Percentiles rank a stretch among this genome's conserved stretches.
Conservation (phyloP, 2,888 invertebrate genomes). For the Itoplectis maculator region DNA sequence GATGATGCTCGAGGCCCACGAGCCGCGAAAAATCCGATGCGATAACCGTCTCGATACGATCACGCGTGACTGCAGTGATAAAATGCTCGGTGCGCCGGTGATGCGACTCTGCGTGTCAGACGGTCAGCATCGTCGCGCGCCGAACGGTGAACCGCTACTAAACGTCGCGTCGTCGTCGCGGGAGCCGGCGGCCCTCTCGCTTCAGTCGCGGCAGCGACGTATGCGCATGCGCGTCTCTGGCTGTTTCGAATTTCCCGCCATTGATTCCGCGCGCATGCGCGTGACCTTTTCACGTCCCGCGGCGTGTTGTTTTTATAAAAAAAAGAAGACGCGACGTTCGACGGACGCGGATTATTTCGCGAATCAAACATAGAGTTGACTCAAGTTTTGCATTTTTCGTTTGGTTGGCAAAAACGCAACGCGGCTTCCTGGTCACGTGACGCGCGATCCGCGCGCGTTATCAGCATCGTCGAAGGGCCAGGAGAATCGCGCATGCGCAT, state of each 20-base stretch:
- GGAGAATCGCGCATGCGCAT: too few relatives aligned
- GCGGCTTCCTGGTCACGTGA: neutral
- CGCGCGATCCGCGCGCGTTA: conserved; percentile 7
- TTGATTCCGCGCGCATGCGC: too few relatives aligned
- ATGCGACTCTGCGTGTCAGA: neutral
- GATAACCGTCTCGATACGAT: neutral
- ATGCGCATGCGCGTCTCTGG: conserved; percentile 37
- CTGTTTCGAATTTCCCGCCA: neutral
- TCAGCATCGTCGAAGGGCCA: too few relatives aligned
- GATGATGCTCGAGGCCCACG: neutral
- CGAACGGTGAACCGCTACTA: conserved; percentile 65
- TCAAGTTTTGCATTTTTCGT: neutral
- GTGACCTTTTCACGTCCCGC: too few relatives aligned
- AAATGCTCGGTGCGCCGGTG: neutral
- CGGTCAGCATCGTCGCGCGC: conserved; percentile 58
- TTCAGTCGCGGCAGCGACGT: conserved; percentile 26
- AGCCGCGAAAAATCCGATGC: neutral
- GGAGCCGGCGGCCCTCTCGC: conserved; percentile 43
- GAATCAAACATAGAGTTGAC: neutral
- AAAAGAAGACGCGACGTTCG: too few relatives aligned
- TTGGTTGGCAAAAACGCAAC: neutral
- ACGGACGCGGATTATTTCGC: neutral
- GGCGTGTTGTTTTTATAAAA: too few relatives aligned
- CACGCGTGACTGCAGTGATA: neutral
- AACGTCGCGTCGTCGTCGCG: conserved; percentile 46